Evolutionary conservation across 2,888 invertebrate species (phyloP).

Genomic region (Brachyptera putata): DNA sequence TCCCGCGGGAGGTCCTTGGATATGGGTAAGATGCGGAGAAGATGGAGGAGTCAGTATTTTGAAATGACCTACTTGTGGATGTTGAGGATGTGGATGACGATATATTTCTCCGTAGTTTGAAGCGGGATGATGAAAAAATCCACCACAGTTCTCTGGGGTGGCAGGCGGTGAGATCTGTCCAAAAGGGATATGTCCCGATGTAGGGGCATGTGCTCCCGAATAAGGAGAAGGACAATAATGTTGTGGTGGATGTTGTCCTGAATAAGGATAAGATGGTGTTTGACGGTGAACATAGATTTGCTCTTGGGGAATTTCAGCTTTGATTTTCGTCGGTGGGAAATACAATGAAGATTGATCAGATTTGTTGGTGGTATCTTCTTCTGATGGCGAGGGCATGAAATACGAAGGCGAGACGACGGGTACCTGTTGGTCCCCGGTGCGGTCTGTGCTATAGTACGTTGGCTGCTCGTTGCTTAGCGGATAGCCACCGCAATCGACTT

Average conservation of each 20-base stretch:
- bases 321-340: slow-evolving; percentile 28
- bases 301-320: slow-evolving; percentile 26
- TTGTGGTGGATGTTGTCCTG: slow-evolving; percentile 20
- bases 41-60: slow-evolving; percentile 47
- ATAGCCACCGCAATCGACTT: slow-evolving; percentile 28
- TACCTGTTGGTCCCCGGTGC: slow-evolving; percentile 36
- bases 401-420: slow-evolving; percentile 30
- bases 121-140: slow-evolving; percentile 32
- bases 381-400: slow-evolving; percentile 20
- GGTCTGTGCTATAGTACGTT: slow-evolving; percentile 31
- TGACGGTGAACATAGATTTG: slow-evolving; percentile 29
- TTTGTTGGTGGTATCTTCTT: slow-evolving; percentile 21
- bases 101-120: slow-evolving; percentile 30
- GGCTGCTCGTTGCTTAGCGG: slow-evolving; percentile 25
- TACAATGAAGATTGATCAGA: slow-evolving; percentile 24
- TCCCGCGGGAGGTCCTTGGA: slow-evolving; percentile 20
- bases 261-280: slow-evolving; percentile 13
- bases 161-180: slow-evolving; percentile 45
- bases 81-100: slow-evolving; percentile 27
- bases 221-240: slow-evolving; percentile 35
- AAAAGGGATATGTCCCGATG: slow-evolving; percentile 34
- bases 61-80: slow-evolving; percentile 34
- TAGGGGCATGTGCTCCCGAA: slow-evolving; percentile 35
- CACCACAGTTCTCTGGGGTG: slow-evolving; percentile 43
- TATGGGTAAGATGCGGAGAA: slow-evolving; percentile 44